Base-by-base conservation (phyloP, 2,113 vertebrate genomes). In the Ptychochromis oligacanthus region DNA sequence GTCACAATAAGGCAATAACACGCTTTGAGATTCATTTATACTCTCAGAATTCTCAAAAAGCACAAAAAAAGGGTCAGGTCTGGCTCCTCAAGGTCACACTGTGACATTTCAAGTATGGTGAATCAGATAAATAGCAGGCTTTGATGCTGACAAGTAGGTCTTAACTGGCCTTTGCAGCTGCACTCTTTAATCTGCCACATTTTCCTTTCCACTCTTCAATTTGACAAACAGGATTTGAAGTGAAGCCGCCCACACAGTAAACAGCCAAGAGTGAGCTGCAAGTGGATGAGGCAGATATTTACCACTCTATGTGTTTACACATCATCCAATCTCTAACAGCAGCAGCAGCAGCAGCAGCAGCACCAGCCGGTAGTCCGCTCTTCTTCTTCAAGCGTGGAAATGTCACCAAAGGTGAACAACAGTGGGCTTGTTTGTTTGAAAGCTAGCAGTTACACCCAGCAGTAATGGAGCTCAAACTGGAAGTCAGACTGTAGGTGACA, bases 181-280 rank as follows among this genome's bases (percentile, higher is more conserved):
- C 88, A 24, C 86, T 83, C 84, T 82, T 82, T 90, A 84, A 91
- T 91, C 90, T 87, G 87, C 75, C 83, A 84, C 87, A 76, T 86
- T 91, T 86, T 88, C 64, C 83, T 86, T 91, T 89, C 82, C 87
- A 74, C 89, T 88, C 80, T 85, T 88, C 89, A 80, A 78, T 91
- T 82, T 90, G 89, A 92, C 89, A 89, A 88, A 91, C 87, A 77
- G 64, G 90, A 92, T 94, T 90, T 89, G 80, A 87, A 84, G 86
- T 61, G 87, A 89, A 83, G 85, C 89, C 90, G 80, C 92, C 87
- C 82, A 91, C 87, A 65, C 87, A 59, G 85, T 81, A 54, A 92
- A 89, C 88, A 92, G 79, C 61, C 78, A 80, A 14, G 62, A 76
- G 84, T 70, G 83, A 82, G 80, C 79, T 79, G 88, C 82, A 31